Evolutionary conservation across 2,888 invertebrate genomes (phyloP), one percentile per base, ranked within the genome.

Genomic region (Calliphora vomitoria): DNA sequence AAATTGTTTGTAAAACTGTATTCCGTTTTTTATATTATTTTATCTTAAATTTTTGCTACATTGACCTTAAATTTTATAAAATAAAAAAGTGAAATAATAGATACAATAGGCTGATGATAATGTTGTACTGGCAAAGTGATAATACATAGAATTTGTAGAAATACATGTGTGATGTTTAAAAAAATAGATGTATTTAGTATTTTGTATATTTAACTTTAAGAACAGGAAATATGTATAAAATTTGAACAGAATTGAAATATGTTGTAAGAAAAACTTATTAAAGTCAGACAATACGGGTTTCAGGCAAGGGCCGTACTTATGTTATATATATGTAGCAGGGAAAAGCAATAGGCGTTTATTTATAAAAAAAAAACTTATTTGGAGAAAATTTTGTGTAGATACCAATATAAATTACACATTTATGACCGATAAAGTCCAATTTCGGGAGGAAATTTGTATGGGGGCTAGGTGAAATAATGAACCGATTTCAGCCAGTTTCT

Each of bases 51-150:
- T 80, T 86, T 85, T 81, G 64, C 80, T 86, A 88, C 83, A 86
- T 81, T 86, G 88, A 86, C 86, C 86, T 88, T 84, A 88, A 88
- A 88, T 83, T 81, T 72, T 25, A 62, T 66, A 25, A 78, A 84
- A 74, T 44, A 69, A 41, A 75, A 72, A 47, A 60, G 35, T 31
- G 64, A 66, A 79, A 80, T 53, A 71, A 64, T 53, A 18, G 15
- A 62, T 76, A 53, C 44, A 84, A 87, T 83, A 76, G 80, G 71
- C 81, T 47, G 31, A 25, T 72, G 55, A 55, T 78, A 76, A 47
- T 75, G n/a, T 82, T 68, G n/a, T 83, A 71, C 58, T 18, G n/a
- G 35, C 11, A 53, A 31, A 38, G 25, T 64, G 18, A 75, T 76
- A 60, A 50, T 38, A 38, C 13, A 64, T 53, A 13, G 72, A 15